Percentiles rank a stretch among this genome's conserved stretches.
phyloP scores from a whole-genome alignment of 1,140 invertebrate genomes.

The Fopius arisanus region DNA sequence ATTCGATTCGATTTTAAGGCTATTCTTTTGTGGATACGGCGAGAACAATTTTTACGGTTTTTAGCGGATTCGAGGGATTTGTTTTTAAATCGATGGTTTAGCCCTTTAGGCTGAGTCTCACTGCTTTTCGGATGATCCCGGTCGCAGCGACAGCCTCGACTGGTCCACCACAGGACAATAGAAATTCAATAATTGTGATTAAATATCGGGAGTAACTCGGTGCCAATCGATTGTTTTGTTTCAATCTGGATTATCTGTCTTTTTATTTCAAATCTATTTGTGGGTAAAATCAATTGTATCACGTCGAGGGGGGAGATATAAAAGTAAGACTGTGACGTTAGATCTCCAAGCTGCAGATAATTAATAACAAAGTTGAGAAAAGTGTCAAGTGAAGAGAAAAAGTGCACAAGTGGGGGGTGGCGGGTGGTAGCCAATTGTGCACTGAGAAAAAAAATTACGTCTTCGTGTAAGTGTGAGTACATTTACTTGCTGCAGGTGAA shows the following conservation, averaged over 20 bases:
- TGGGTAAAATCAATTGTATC: neutral
- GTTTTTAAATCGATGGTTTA: slow-evolving; percentile 42
- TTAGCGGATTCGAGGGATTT: neutral
- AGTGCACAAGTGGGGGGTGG: slow-evolving; percentile 24
- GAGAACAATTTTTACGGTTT: neutral
- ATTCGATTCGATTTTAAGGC: neutral
- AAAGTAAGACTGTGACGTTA: slow-evolving; percentile 30
- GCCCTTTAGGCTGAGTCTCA: slow-evolving; percentile 51
- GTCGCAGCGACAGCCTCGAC: slow-evolving; percentile 62
- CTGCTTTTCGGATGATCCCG: slow-evolving; percentile 62
- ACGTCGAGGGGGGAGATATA: neutral
- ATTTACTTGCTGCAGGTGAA: no score
- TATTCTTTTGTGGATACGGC: neutral
- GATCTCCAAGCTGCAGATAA: neutral
- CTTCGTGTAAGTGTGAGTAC: no score
- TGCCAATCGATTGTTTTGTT: slow-evolving; percentile 31
- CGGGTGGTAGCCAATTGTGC: neutral
- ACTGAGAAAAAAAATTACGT: no score
- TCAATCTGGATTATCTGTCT: neutral
- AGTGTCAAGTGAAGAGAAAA: slow-evolving; percentile 34
- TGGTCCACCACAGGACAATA: slow-evolving; percentile 35
- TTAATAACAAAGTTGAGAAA: neutral
- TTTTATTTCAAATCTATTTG: no score
- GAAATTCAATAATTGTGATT: neutral
- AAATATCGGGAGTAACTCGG: neutral